Evolutionary conservation across 1,140 invertebrate species (phyloP).

Genomic region (Paralvinella palmiformis): DNA sequence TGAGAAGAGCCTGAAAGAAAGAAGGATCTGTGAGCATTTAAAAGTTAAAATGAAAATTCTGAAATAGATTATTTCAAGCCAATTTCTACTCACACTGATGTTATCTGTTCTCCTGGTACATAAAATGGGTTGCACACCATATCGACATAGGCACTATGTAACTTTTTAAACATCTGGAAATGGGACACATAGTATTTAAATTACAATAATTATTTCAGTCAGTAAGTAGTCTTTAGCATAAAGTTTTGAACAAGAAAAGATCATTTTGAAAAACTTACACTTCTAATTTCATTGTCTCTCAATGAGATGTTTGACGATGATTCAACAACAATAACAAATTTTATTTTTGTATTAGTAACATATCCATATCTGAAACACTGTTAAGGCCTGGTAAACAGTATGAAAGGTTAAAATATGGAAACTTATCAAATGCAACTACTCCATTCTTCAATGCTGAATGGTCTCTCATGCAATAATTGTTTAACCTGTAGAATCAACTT

Average conservation of each 20-base stretch:
- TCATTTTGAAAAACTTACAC: constrained; percentile 54
- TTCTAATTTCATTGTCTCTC: constrained; percentile 89
- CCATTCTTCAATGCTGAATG: too few species aligned
- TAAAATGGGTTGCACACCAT: constrained; percentile 93
- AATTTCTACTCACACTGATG: constrained; percentile 27
- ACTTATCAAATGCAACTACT: too few species aligned
- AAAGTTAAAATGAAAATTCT: too few species aligned
- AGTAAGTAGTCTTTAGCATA: neutral
- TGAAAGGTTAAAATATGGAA: too few species aligned
- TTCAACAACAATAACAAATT: constrained; percentile 90
- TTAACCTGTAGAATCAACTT: too few species aligned
- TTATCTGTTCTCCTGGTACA: constrained; percentile 58
- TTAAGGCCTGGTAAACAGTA: constrained; percentile 34
- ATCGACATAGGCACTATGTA: constrained; percentile 86
- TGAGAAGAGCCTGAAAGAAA: too few species aligned
- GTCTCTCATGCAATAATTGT: too few species aligned
- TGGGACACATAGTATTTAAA: constrained; percentile 10
- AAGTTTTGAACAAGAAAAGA: constrained; percentile 4
- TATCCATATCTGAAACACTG: constrained; percentile 75
- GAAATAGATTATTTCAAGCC: too few species aligned
- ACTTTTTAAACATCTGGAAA: constrained; percentile 76
- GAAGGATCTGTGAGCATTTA: too few species aligned
- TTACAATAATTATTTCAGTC: neutral
- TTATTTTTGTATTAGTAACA: constrained; percentile 94
- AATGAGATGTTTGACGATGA: constrained; percentile 78